phyloP scores from a whole-genome alignment of 2,888 invertebrate genomes.

The Crepidodera aurea region DNA sequence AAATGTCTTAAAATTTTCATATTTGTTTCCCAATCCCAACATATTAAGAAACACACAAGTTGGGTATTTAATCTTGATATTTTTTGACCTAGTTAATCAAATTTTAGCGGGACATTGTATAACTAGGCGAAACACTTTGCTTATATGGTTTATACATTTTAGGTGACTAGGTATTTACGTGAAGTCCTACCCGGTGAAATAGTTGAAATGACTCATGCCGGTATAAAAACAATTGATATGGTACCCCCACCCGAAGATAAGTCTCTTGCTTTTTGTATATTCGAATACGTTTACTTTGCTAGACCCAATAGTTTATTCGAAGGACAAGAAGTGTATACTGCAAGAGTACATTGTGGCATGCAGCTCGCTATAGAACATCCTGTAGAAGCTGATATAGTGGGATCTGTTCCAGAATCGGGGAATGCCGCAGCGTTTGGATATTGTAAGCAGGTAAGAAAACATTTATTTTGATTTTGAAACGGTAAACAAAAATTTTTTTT shows the following conservation, averaged over 20 bases:
- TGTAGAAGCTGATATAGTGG: slow-evolving; percentile 93
- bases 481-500: slow-evolving; percentile 55
- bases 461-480: slow-evolving; percentile 26
- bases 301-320: slow-evolving; percentile 95
- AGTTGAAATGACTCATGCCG: slow-evolving; percentile 85
- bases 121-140: too few relatives aligned
- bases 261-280: slow-evolving; percentile 94
- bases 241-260: slow-evolving; percentile 81
- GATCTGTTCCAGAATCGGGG: slow-evolving; percentile 96
- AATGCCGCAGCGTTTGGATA: slow-evolving; percentile 97
- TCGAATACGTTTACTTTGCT: slow-evolving; percentile 99
- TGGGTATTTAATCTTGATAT: too few relatives aligned
- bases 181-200: slow-evolving; percentile 96
- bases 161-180: slow-evolving; percentile 85
- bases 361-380: slow-evolving; percentile 91
- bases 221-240: slow-evolving; percentile 85
- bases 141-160: slow-evolving; percentile 1
- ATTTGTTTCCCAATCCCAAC: too few relatives aligned
- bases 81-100: too few relatives aligned
- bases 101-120: too few relatives aligned
- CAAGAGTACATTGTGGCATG: slow-evolving; percentile 90
- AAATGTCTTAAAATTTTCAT: too few relatives aligned
- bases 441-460: slow-evolving; percentile 80
- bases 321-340: slow-evolving; percentile 95
- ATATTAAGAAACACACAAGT: too few relatives aligned